Conservation (phyloP, 2,797 vertebrate species). For the Tarsius wallacei region DNA sequence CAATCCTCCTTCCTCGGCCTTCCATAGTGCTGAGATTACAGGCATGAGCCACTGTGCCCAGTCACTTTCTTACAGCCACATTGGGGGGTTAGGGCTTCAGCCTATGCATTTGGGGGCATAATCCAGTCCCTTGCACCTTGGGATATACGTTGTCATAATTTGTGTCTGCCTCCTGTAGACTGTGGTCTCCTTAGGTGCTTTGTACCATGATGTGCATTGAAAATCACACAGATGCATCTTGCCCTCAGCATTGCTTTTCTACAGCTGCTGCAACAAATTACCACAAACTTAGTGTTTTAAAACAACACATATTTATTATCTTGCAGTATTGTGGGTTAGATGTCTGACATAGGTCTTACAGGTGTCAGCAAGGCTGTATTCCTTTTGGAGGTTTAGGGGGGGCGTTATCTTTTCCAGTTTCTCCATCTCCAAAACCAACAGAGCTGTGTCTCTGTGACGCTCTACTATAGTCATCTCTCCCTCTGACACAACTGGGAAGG, state of each 20-base stretch:
- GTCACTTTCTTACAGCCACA: background rate
- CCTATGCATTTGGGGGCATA: background rate
- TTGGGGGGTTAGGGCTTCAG: background rate
- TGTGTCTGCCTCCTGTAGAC: background rate
- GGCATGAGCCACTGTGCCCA: no score
- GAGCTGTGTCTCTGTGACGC: background rate
- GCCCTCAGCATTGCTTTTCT: background rate
- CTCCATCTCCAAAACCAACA: background rate
- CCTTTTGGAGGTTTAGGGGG: background rate
- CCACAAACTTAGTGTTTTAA: background rate
- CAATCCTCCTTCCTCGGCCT: no score
- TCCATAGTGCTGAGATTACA: no score
- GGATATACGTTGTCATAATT: background rate
- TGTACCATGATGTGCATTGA: background rate
- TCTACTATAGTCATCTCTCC: background rate
- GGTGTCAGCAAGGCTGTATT: background rate
- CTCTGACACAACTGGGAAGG: background rate
- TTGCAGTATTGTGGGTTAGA: background rate
- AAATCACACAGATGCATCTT: background rate
- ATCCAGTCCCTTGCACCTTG: background rate
- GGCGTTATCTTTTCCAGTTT: background rate
- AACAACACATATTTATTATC: background rate
- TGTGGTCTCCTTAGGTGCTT: background rate
- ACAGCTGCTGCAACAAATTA: background rate
- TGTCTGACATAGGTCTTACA: background rate